Conservation (phyloP, 2,113 vertebrate species). For the Labrus mixtus region DNA sequence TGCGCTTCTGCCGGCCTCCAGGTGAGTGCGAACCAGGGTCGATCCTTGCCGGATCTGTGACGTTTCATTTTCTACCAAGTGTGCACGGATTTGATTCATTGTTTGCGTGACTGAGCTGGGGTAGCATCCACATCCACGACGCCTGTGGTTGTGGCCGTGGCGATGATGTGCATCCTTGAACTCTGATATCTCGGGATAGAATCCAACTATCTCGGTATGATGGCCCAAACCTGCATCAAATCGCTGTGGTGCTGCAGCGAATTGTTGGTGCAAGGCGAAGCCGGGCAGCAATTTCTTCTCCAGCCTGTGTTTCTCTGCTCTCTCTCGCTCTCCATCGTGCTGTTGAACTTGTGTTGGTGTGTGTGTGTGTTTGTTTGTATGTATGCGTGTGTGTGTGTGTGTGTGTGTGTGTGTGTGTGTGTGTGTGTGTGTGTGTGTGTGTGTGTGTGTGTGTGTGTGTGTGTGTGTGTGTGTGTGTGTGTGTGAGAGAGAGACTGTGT, state of each 20-base stretch:
- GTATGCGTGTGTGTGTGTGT: neutral
- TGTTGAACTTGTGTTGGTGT: slow-evolving; percentile 38
- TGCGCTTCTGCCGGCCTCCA: slow-evolving; percentile 55
- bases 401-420: neutral
- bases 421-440: neutral
- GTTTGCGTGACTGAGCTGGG: neutral
- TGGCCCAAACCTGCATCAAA: neutral
- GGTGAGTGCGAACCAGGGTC: slow-evolving; percentile 51
- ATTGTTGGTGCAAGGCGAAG: neutral
- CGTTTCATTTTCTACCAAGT: too few relatives aligned
- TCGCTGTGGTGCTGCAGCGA: neutral
- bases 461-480: too few relatives aligned
- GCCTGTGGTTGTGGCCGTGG: neutral
- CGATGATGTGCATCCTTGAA: neutral
- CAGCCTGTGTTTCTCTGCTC: neutral
- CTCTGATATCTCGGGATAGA: neutral
- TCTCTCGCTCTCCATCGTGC: slow-evolving; percentile 1
- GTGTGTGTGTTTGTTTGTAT: neutral
- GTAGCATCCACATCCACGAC: slow-evolving; percentile 20
- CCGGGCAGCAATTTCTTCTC: neutral
- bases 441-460: too few relatives aligned
- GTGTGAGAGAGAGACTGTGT: too few relatives aligned
- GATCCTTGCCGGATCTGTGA: neutral
- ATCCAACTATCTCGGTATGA: neutral
- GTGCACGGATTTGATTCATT: slow-evolving; percentile 12